A percentile compares a stretch with the other conserved stretches of the same genome.
Conservation (phyloP, 2,113 vertebrate species). For the Dasyornis broadbenti region DNA sequence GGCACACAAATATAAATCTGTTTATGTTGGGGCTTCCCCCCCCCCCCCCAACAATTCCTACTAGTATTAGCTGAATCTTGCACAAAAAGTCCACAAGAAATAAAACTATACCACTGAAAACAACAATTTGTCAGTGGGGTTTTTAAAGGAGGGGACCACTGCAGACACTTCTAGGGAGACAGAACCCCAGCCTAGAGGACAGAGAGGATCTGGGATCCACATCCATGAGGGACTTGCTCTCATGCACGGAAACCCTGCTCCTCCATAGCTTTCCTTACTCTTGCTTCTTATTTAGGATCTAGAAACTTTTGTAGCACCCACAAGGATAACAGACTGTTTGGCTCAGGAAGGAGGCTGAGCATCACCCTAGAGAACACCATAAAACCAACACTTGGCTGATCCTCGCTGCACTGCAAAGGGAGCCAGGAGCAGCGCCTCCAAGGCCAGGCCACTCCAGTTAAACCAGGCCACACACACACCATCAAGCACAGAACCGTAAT, state of each 20-base stretch:
- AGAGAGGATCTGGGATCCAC: neutral
- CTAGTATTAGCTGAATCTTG: neutral
- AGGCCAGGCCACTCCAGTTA: neutral
- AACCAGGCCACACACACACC: neutral
- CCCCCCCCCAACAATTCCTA: neutral
- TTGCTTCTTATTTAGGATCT: neutral
- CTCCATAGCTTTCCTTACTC: neutral
- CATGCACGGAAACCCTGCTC: neutral
- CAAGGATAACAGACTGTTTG: rapidly evolving
- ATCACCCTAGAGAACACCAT: neutral
- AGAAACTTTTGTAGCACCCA: neutral
- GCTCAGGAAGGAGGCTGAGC: neutral
- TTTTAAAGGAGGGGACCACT: neutral
- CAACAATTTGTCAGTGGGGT: rapidly evolving
- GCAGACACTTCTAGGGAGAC: neutral
- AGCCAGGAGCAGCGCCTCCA: neutral
- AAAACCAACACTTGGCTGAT: neutral
- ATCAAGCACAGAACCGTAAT: neutral
- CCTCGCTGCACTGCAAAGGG: rapidly evolving
- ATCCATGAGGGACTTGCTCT: neutral
- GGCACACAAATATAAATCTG: neutral
- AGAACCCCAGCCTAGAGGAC: neutral
- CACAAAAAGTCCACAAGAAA: neutral
- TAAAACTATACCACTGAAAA: neutral
- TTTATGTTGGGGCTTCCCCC: neutral